Base-by-base conservation (phyloP, 1,140 invertebrate genomes). In the Oedothorax gibbosus region DNA sequence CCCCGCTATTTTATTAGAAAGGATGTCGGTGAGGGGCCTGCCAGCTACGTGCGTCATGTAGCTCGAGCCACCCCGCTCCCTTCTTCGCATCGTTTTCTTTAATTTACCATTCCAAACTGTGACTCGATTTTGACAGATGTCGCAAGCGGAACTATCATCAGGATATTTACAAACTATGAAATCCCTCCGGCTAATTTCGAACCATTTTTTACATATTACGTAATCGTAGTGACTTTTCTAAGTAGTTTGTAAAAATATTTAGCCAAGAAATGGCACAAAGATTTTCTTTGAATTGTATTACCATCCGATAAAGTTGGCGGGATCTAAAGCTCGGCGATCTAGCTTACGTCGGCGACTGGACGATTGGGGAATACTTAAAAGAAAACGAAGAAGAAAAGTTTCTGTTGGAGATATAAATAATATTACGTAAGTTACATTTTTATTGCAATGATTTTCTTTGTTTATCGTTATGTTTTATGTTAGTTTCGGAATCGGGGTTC, bases 111-210 rank as follows among this genome's bases (percentile, higher is more conserved):
- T 20, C 57, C 9, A 21, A 7, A 64, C n/a, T 77, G n/a, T n/a
- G n/a, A n/a, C 21, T 66, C n/a, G 12, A 54, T 66, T 80, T 84
- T 82, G 68, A 84, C 81, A 84, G 81, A 84, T 84, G 81, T 54
- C 50, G 18, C 9, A 49, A 49, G 50, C 35, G 35, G 76, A 56
- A 66, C 7, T 18, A 49, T 75, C 53, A 0, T 57, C 60, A 57
- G n/a, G 21, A 57, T 75, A 75, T 76, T 8, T 20, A 50, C 71
- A 76, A 84, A 56, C 11, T 56, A 84, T 84, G 81, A 76, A 84
- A 75, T 56, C 20, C 57, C 50, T 84, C n/a, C 20, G 21, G 1
- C 49, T 76, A 35, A 68, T 75, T 66, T 68, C 57, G 8, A 75
- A 66, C 20, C 81, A 84, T 8, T 84, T 65, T 76, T 84, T 73